Evolutionary conservation across 2,888 invertebrate species (phyloP).

Genomic region (Ischnura elegans): DNA sequence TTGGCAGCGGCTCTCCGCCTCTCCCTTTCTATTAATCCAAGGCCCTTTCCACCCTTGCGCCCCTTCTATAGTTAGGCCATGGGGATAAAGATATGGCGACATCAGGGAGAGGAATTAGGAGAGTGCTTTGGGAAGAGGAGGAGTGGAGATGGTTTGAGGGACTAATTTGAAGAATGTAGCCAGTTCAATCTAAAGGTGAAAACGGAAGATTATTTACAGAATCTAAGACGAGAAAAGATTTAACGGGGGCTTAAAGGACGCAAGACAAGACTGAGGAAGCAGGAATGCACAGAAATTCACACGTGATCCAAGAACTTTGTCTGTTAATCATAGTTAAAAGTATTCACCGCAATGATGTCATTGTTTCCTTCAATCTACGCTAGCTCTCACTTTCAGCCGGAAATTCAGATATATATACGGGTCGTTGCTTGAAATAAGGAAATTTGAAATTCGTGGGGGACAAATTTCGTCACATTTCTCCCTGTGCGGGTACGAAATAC

Average conservation of each 20-base stretch:
- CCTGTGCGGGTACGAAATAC: too few relatives aligned
- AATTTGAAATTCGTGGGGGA: too few relatives aligned
- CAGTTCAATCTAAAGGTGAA: neutral
- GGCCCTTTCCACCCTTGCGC: neutral
- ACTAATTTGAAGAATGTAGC: conserved; percentile 11
- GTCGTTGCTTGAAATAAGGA: too few relatives aligned
- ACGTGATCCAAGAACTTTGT: too few relatives aligned
- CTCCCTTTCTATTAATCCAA: neutral
- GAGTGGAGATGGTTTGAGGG: neutral
- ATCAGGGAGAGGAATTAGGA: neutral
- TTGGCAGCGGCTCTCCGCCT: neutral
- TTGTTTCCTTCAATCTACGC: too few relatives aligned
- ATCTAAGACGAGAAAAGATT: too few relatives aligned
- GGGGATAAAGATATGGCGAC: conserved; percentile 6
- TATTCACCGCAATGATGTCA: too few relatives aligned
- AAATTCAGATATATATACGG: too few relatives aligned
- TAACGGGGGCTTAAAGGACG: neutral
- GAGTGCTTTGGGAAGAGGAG: neutral
- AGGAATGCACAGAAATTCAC: too few relatives aligned
- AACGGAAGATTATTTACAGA: neutral
- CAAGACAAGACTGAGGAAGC: neutral
- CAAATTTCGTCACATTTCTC: too few relatives aligned
- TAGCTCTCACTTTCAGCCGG: too few relatives aligned
- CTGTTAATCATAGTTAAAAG: too few relatives aligned
- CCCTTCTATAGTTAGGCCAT: conserved; percentile 21